A percentile compares a stretch with the other conserved stretches of the same genome.
Evolutionary conservation across 2,797 vertebrate species (phyloP).

Genomic region (Coilia nasus): DNA sequence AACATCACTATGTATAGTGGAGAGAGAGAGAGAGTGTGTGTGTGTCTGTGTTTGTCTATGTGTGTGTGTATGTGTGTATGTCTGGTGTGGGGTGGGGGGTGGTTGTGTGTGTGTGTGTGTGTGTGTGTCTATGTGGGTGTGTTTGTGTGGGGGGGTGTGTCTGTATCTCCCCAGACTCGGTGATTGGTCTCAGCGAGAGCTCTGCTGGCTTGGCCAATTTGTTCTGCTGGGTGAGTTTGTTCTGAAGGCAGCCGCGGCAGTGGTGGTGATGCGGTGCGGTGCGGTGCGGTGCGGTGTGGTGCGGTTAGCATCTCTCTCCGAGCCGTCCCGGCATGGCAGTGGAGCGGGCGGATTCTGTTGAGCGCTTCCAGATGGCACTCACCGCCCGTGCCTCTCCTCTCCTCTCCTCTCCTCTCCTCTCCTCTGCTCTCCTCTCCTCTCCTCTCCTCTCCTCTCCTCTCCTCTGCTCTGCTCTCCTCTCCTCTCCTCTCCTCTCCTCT

Average conservation of each 20-base stretch:
- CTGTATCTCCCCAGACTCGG: constrained; percentile 58
- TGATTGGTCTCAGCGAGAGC: constrained; percentile 65
- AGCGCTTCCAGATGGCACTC: constrained; percentile 75
- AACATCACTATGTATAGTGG: not conserved
- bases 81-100: not conserved
- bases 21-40: too few relatives aligned
- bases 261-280: not conserved
- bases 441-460: too few relatives aligned
- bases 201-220: constrained; percentile 69
- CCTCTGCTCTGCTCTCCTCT: constrained; percentile 41
- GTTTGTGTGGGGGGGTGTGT: not conserved
- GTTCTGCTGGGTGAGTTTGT: constrained; percentile 71
- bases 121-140: not conserved
- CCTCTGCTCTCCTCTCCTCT: too few relatives aligned
- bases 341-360: constrained; percentile 63
- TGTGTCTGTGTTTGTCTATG: not conserved
- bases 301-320: constrained; percentile 19
- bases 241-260: constrained; percentile 38
- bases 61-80: not conserved
- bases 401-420: not conserved
- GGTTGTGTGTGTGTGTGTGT: not conserved
- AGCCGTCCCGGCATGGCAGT: constrained; percentile 33
- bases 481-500: not conserved
- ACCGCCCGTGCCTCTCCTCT: constrained; percentile 59
- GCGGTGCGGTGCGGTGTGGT: too few relatives aligned